A percentile compares a stretch with the other conserved stretches of the same genome.
Evolutionary conservation across 2,797 vertebrate species (phyloP).

Genomic region (Pipistrellus nathusii): DNA sequence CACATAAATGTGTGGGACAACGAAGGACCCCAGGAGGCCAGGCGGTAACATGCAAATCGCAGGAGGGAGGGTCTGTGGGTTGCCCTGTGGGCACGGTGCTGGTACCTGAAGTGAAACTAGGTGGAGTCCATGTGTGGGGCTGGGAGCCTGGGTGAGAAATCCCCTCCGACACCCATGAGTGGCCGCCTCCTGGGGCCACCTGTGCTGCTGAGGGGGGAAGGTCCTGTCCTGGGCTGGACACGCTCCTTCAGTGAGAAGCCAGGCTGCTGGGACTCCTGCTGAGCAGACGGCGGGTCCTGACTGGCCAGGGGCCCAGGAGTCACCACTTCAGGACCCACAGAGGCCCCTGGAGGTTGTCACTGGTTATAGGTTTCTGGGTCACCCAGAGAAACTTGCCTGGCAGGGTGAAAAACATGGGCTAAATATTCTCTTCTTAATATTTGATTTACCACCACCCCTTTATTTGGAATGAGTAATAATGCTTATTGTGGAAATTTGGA

Average conservation of each 20-base stretch:
- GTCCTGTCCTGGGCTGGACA: neutral
- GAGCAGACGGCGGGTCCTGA: neutral
- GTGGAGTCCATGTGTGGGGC: neutral
- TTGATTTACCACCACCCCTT: neutral
- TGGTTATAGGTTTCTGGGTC: neutral
- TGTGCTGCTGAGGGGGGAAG: neutral
- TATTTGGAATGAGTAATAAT: neutral
- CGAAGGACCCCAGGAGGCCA: neutral
- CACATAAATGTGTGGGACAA: neutral
- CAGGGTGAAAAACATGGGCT: neutral
- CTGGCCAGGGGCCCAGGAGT: neutral
- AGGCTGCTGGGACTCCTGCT: neutral
- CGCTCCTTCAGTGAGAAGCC: neutral
- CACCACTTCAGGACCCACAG: neutral
- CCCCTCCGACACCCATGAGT: neutral
- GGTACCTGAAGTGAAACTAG: slow-evolving; percentile 37
- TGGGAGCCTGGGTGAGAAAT: neutral
- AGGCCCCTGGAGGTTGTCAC: neutral
- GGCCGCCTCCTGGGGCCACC: neutral
- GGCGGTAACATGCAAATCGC: neutral
- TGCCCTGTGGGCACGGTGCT: neutral
- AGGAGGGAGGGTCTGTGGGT: neutral
- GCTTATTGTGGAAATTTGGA: neutral
- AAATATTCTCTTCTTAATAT: neutral
- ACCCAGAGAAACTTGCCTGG: neutral